Evolutionary conservation across 37 sponge, comb jelly and placozoan species (phyloP).

Genomic region (Diacarnus erythraeanus): DNA sequence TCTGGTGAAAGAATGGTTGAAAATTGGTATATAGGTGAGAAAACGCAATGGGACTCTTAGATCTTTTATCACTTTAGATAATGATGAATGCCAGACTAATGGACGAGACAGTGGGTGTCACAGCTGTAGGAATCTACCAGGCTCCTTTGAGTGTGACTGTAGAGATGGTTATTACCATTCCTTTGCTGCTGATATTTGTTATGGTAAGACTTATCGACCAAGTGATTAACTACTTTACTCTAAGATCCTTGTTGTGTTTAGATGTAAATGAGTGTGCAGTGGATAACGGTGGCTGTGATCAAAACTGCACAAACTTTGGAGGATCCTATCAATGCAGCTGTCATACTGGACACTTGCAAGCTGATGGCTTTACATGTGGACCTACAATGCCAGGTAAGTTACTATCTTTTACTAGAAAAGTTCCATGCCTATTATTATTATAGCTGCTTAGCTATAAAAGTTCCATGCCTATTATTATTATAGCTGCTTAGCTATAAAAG

Average conservation of each 20-base stretch:
- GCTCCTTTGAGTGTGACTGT: conserved; percentile 44
- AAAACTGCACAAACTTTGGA: conserved; percentile 55
- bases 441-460: too few species aligned
- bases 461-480: neutral
- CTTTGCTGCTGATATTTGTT: conserved; percentile 11
- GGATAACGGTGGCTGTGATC: conserved; percentile 48
- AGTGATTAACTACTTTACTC: neutral
- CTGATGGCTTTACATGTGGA: conserved; percentile 17
- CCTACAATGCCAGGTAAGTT: neutral
- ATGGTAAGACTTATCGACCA: conserved; percentile 12
- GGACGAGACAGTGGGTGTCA: neutral
- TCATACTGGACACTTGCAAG: conserved; percentile 21
- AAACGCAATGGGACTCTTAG: too few species aligned
- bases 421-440: too few species aligned
- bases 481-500: too few species aligned
- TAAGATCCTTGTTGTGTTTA: neutral
- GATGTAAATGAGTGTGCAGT: conserved; percentile 49
- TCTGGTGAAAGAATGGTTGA: neutral
- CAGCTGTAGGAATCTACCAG: conserved; percentile 19
- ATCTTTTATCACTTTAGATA: neutral
- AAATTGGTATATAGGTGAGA: too few species aligned
- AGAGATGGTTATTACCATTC: conserved; percentile 30
- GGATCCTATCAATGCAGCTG: conserved; percentile 54
- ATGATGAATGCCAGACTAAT: neutral
- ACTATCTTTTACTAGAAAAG: neutral